phyloP scores from a whole-genome alignment of 2,113 vertebrate species.

The Ramphastos sulfuratus region DNA sequence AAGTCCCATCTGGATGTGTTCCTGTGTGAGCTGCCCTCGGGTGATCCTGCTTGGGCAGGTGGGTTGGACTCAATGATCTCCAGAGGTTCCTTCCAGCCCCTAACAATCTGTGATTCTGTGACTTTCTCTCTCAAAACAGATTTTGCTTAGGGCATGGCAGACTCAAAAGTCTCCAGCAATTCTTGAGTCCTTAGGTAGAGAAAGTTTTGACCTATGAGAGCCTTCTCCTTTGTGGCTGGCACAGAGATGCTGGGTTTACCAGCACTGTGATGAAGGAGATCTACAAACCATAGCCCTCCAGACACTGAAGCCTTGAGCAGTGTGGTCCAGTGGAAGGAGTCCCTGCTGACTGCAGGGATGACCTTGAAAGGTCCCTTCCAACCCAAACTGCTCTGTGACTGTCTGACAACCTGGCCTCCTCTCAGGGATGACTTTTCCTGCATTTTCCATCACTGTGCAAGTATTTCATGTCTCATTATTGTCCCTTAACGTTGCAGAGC shows the following conservation, averaged over 20 bases:
- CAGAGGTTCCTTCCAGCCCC: too few relatives aligned
- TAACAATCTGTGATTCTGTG: too few relatives aligned
- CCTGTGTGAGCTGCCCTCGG: too few relatives aligned
- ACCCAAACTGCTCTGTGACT: too few relatives aligned
- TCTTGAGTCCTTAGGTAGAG: neutral
- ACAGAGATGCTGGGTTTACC: neutral
- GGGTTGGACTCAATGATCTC: too few relatives aligned
- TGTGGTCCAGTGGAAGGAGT: too few relatives aligned
- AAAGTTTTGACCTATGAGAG: neutral
- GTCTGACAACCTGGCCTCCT: neutral
- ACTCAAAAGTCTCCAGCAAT: neutral
- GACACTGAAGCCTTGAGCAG: too few relatives aligned
- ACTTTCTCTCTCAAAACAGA: neutral
- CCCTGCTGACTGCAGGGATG: too few relatives aligned
- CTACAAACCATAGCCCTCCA: neutral
- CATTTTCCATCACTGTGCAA: neutral
- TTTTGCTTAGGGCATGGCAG: neutral
- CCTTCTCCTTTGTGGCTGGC: neutral
- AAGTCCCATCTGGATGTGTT: too few relatives aligned
- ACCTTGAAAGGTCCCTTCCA: too few relatives aligned
- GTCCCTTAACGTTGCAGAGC: neutral
- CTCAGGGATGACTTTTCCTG: neutral
- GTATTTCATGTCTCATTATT: neutral
- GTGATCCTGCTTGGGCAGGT: too few relatives aligned
- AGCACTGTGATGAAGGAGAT: accelerated